Evolutionary conservation across 1,140 invertebrate species (phyloP), one percentile per base, ranked within the genome.

Genomic region (Drosophila equinoxialis): DNA sequence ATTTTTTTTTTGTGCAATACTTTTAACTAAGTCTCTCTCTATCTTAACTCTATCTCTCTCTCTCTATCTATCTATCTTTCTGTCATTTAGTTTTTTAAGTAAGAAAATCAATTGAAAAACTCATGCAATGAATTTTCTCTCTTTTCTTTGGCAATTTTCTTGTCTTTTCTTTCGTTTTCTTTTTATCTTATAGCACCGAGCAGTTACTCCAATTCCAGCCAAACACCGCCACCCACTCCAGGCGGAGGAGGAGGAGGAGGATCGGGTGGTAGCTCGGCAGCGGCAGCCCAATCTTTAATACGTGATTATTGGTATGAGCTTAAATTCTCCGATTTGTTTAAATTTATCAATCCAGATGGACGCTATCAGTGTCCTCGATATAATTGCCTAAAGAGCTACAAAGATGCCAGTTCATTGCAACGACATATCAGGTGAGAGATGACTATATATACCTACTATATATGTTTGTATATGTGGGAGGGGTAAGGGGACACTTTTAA

Each of bases 391-490:
- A 92, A 92, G 77, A 90, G 77, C 68, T 93, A 92, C 70, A 92
- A 92, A 71, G 91, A 92, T 76, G 91, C 91, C 77, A 92, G 91
- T 81, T 92, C 91, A 69, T 82, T 94, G 71, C 92, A 93, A 80
- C 91, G 93, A 76, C 93, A 94, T 91, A 92, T 93, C 90, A 93
- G 93, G 77, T 92, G 75, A 91, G 87, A 77, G 54, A 11, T 14
- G 30, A 35, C 13, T 17, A 35, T 58, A 55, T 69, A 39, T 8
- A 54, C 6, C 0, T 20, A 8, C 6, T 8, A 17, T 20, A 37
- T 10, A 37, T 37, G 1, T 4, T 0, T n/a, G n/a, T n/a, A n/a
- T n/a, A n/a, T n/a, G n/a, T n/a, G n/a, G 17, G 17, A 17, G 30
- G 30, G 30, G 30, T 1, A 23, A 23, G 20, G 20, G 20, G 1